Base-by-base conservation (phyloP, 2,797 vertebrate species). In the Myotis myotis region DNA sequence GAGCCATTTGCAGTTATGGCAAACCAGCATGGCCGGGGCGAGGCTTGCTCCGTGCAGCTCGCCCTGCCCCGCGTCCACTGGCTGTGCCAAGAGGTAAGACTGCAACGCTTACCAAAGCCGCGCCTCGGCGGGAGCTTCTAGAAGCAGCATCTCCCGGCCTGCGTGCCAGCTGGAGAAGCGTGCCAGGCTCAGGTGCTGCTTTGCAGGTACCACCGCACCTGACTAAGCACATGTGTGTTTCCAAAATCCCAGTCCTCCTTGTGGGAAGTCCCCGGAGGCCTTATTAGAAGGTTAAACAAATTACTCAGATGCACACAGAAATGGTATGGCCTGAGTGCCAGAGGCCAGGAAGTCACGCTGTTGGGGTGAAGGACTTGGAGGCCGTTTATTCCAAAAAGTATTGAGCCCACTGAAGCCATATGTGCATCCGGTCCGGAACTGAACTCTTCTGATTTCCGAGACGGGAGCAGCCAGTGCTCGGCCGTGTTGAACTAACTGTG, bases 301-400 rank as follows among this genome's bases (percentile, higher is more conserved):
- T 97, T 86, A 97, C 53, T 92, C 83, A 70, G 23, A 51, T 38
- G 80, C 82, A 75, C 89, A 64, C 20, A 86, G 89, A 93, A 84
- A 44, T 53, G 66, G 93, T 91, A 51, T 49, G 23, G 75, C 82
- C 49, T 33, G 47, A 76, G 91, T 92, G 15, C n/a, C 62, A 81
- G 87, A 30, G 57, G 68, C 96, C 57, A 89, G 96, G 93, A 95
- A 76, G 78, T 85, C 72, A 87, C 87, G 70, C 62, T 93, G 75
- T 74, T 79, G 2, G 33, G 89, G 91, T 93, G 76, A 84, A 64
- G 81, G 95, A 68, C 84, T 92, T 44, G 68, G 16, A 92, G 89
- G 95, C 90, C 95, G 72, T 94, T 95, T 76, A 70, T 94, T 97
- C 85, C 64, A 87, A 93, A 97, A 96, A 74, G 28, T 92, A 94